A percentile compares a stretch with the other conserved stretches of the same genome.
Evolutionary conservation across 2,888 invertebrate genomes (phyloP).

Genomic region (Fabriciana adippe): DNA sequence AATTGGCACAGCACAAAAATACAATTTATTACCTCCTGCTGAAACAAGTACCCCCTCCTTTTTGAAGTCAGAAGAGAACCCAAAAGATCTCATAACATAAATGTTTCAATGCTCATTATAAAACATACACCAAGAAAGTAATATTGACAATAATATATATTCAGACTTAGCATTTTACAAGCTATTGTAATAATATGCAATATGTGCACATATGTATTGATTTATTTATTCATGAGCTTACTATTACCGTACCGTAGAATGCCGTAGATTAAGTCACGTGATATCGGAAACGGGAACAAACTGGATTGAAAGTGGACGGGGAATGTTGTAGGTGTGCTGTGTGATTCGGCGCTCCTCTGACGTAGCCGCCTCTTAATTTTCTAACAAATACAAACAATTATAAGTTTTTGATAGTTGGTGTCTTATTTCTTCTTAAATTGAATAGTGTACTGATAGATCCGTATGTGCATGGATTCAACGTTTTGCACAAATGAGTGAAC

Average conservation of each 20-base stretch:
- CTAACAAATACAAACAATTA: not conserved
- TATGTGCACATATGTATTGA: not conserved
- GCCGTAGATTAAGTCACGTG: slow-evolving; percentile 40
- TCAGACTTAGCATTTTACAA: too few relatives aligned
- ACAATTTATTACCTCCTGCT: too few relatives aligned
- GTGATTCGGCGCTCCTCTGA: slow-evolving; percentile 58
- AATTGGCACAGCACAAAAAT: too few relatives aligned
- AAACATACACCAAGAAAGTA: too few relatives aligned
- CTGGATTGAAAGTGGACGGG: slow-evolving; percentile 45
- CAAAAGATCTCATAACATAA: too few relatives aligned
- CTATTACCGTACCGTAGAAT: slow-evolving; percentile 32
- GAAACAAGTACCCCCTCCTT: too few relatives aligned
- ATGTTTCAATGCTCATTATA: too few relatives aligned
- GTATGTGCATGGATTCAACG: not conserved
- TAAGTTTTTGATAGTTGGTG: not conserved
- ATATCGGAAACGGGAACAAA: slow-evolving; percentile 42
- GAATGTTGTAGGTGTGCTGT: slow-evolving; percentile 50
- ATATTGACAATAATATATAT: too few relatives aligned
- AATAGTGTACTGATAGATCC: too few relatives aligned
- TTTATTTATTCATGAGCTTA: slow-evolving; percentile 3
- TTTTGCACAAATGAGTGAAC: not conserved
- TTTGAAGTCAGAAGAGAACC: too few relatives aligned
- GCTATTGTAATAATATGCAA: too few relatives aligned
- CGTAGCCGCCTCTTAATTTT: slow-evolving; percentile 44
- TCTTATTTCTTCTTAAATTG: not conserved